Conservation (phyloP, 2,113 vertebrate species). For the Bostrychus sinensis region DNA sequence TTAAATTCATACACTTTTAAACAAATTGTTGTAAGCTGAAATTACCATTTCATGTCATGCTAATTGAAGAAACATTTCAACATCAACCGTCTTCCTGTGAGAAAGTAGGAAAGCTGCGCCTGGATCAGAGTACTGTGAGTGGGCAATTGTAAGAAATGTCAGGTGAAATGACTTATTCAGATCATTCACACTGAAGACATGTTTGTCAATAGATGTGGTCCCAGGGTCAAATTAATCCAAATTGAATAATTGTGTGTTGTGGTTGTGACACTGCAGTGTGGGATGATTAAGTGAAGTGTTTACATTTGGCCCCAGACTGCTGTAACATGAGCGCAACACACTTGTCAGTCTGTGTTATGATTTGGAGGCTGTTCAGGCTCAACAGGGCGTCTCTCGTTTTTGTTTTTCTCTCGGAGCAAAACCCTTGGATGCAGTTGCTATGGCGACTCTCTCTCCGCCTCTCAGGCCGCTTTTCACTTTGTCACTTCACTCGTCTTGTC, state of each 20-base stretch:
- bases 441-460: conserved; percentile 62
- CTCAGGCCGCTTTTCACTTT: neutral
- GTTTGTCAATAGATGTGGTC: neutral
- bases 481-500: conserved; percentile 5
- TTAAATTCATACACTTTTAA: too few species aligned
- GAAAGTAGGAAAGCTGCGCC: too few species aligned
- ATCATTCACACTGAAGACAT: too few species aligned
- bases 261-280: neutral
- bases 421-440: conserved; percentile 74
- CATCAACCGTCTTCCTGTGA: too few species aligned
- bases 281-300: conserved; percentile 1
- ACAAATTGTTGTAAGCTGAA: too few species aligned
- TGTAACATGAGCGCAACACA: neutral
- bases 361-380: conserved; percentile 1
- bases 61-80: too few species aligned
- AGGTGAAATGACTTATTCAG: too few species aligned
- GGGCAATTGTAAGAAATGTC: too few species aligned
- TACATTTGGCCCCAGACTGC: neutral
- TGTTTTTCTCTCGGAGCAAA: conserved; percentile 27
- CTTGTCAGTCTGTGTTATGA: conserved; percentile 12
- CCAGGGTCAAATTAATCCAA: neutral
- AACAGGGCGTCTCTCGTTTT: neutral
- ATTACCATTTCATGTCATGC: too few species aligned
- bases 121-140: neutral
- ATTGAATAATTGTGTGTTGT: neutral